Percentiles rank a stretch among this genome's conserved stretches.
Conservation (phyloP, 2,888 invertebrate genomes). For the Eutolmus rufibarbis region DNA sequence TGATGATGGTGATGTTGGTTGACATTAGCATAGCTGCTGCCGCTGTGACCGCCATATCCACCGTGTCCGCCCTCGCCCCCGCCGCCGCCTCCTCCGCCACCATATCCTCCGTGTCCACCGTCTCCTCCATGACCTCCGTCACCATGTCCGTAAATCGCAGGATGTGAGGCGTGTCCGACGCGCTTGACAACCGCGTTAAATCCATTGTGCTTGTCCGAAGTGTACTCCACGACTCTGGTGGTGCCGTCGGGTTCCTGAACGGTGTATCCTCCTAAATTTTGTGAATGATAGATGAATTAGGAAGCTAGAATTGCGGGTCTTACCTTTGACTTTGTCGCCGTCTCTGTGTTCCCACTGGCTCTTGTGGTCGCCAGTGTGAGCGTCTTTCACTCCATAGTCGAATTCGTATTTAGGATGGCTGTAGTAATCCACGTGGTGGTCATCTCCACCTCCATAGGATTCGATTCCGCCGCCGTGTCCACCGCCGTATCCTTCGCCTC, state of each 20-base stretch:
- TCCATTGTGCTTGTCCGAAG: conserved; percentile 64
- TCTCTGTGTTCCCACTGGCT: conserved; percentile 65
- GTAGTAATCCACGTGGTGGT: conserved; percentile 58
- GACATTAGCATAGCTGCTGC: conserved; percentile 34
- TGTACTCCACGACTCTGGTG: conserved; percentile 64
- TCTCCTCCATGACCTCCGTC: conserved; percentile 11
- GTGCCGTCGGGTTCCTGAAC: conserved; percentile 65
- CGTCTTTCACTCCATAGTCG: conserved; percentile 64
- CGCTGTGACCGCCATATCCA: neutral
- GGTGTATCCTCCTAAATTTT: conserved; percentile 58
- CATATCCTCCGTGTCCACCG: neutral
- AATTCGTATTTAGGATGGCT: conserved; percentile 63
- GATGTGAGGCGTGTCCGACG: conserved; percentile 60
- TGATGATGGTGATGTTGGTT: conserved; percentile 10
- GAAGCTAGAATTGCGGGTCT: neutral
- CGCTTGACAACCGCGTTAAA: conserved; percentile 65
- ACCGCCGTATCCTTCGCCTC: neutral
- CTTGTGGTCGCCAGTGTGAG: conserved; percentile 64
- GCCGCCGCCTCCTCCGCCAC: neutral
- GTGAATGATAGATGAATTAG: neutral
- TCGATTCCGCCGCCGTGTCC: conserved; percentile 40
- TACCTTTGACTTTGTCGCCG: conserved; percentile 65
- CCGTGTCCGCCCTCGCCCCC: neutral
- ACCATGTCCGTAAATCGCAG: conserved; percentile 50
- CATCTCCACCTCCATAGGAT: conserved; percentile 19